Base-by-base conservation (phyloP, 2,113 vertebrate genomes). In the Pan paniscus region DNA sequence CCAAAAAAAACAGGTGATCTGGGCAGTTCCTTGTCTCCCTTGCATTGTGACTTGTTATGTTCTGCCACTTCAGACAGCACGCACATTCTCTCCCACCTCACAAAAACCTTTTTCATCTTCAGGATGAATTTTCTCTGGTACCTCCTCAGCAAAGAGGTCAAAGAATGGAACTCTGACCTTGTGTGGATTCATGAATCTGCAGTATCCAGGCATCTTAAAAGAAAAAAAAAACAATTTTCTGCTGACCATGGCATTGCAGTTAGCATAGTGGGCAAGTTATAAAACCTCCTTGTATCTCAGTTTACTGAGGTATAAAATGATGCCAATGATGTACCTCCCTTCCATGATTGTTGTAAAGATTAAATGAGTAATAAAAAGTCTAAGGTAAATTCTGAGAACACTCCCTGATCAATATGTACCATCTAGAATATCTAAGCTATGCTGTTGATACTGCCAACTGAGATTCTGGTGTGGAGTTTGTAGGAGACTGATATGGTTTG, bases 321-420 rank as follows among this genome's bases (percentile, higher is more conserved):
- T n/a, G 46, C 14, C 3, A 25, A 1, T 30, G 43, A 75, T 80
- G 16, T 6, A 3, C 20, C 35, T 25, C 1, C 38, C 12, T 17
- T 18, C 12, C 23, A 35, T 1, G 14, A 14, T 7, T 25, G 0
- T 6, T 38, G 7, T 50, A 27, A 78, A 48, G 27, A 64, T 9
- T 55, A 55, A 88, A 68, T 50, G 16, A 40, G 3, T 48, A n/a
- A 20, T 20, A 55, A 55, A 55, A 55, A 87, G n/a, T 2, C 3
- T 18, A 5, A 20, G 38, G 3, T 22, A 16, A 76, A 4, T 30
- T 50, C 22, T 10, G 9, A 48, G 32, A 57, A 55, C 8, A 30
- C 0, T 17, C 5, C 8, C 20, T 61, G 68, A 59, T 5, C 13
- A 20, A 20, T 22, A 10, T 0, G 8, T 1, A 50, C 2, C 7